phyloP scores from a whole-genome alignment of 2,888 invertebrate species.

The Cephus sareptanus region DNA sequence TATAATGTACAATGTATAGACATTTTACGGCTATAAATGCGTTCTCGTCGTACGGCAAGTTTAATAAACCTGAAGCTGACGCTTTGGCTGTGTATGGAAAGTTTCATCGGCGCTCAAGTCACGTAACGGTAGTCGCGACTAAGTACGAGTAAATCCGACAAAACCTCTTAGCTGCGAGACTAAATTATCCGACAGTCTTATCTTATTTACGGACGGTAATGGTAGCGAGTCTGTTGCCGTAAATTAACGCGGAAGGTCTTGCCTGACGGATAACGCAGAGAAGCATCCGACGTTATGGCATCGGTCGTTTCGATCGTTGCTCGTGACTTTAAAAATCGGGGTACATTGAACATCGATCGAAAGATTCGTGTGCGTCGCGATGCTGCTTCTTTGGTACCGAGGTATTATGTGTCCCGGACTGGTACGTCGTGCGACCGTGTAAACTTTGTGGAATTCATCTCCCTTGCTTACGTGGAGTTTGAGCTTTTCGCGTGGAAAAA shows the following conservation, averaged over 20 bases:
- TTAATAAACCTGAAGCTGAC: not conserved
- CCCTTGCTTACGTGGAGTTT: no score
- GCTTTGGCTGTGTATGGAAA: not conserved
- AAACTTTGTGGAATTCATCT: no score
- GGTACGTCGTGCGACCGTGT: no score
- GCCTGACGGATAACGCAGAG: conserved; percentile 42
- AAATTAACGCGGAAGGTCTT: conserved; percentile 47
- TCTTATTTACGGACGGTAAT: conserved; percentile 43
- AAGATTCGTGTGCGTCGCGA: conserved; percentile 18
- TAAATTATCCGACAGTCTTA: conserved; percentile 21
- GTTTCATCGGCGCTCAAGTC: not conserved
- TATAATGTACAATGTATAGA: not conserved
- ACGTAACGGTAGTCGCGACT: not conserved
- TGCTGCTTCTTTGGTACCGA: not conserved
- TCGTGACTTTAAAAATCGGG: not conserved
- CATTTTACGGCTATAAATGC: not conserved
- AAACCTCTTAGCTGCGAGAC: not conserved
- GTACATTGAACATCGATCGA: conserved; percentile 14
- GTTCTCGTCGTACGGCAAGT: not conserved
- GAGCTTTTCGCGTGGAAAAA: no score
- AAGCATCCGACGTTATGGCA: not conserved
- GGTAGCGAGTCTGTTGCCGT: conserved; percentile 44
- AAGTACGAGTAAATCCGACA: not conserved
- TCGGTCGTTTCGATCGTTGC: not conserved
- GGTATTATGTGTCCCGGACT: no score